These are phyloP conservation scores for Metaphire vulgaris DNA, from an alignment of 1,140 invertebrate genomes.

Conservation along the genomic window DNA sequence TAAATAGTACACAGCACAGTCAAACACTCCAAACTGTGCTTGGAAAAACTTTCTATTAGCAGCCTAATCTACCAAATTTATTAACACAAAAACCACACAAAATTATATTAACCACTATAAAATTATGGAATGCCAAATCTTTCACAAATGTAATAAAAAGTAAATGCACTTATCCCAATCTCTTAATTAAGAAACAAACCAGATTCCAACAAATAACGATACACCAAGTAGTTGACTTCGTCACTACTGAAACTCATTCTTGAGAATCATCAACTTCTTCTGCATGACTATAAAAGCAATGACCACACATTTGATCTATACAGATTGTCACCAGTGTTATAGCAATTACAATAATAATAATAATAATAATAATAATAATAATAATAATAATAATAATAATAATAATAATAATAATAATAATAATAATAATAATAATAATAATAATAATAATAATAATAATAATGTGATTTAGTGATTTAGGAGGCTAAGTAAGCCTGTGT, in stretches of 20 bases:
- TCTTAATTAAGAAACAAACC: conserved; percentile 64
- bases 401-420: conserved; percentile 10
- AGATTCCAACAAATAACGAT: conserved; percentile 95
- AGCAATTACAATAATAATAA: background rate
- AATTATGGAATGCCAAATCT: no score
- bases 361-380: conserved; percentile 10
- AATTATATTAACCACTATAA: no score
- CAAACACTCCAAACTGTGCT: no score
- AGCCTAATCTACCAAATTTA: no score
- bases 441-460: conserved; percentile 10
- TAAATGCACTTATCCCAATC: no score
- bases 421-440: conserved; percentile 10
- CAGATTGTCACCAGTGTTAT: background rate
- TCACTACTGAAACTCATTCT: conserved; percentile 96
- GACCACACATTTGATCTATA: background rate
- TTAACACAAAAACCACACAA: no score
- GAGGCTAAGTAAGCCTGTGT: no score
- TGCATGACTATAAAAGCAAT: background rate
- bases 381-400: conserved; percentile 10
- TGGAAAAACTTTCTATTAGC: no score
- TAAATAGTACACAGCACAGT: no score
- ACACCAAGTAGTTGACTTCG: conserved; percentile 98
- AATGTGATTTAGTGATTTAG: no score
- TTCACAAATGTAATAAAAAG: no score
- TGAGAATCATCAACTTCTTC: conserved; percentile 7